Conservation (phyloP, 2,888 invertebrate species). For the Euphydryas editha region DNA sequence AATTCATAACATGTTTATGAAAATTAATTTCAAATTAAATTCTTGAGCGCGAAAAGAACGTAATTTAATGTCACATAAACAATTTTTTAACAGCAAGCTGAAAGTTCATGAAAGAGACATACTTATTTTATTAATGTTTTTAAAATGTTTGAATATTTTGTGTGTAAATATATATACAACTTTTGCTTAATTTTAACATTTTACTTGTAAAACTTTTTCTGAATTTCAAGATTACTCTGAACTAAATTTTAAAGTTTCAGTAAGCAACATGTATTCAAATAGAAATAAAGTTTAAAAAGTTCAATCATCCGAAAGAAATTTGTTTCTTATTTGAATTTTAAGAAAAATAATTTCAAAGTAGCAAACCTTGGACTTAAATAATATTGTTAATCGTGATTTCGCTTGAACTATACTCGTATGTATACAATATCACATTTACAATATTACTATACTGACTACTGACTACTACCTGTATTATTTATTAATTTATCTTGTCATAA, state of each 20-base stretch:
- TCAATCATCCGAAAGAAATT: background rate
- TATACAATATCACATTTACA: no score
- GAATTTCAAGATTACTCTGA: background rate
- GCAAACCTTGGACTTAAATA: background rate
- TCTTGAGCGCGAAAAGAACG: no score
- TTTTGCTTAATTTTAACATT: background rate
- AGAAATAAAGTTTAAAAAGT: background rate
- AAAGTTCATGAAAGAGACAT: no score
- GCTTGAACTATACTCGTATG: no score
- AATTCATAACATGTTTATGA: no score
- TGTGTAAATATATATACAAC: background rate
- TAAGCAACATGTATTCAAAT: background rate
- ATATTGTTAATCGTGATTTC: no score
- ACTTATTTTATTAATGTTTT: background rate
- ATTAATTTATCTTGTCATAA: no score
- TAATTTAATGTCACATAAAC: no score
- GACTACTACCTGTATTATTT: no score
- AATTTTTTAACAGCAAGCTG: no score
- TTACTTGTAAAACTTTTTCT: conserved; percentile 10
- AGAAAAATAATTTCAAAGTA: background rate
- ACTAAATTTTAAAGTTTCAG: conserved; percentile 4
- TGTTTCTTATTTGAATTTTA: background rate
- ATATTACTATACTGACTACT: no score
- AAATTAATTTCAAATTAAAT: no score
- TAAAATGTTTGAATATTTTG: background rate